Evolutionary conservation across 2,888 invertebrate species (phyloP).

Genomic region (Gymnocheta viridis): DNA sequence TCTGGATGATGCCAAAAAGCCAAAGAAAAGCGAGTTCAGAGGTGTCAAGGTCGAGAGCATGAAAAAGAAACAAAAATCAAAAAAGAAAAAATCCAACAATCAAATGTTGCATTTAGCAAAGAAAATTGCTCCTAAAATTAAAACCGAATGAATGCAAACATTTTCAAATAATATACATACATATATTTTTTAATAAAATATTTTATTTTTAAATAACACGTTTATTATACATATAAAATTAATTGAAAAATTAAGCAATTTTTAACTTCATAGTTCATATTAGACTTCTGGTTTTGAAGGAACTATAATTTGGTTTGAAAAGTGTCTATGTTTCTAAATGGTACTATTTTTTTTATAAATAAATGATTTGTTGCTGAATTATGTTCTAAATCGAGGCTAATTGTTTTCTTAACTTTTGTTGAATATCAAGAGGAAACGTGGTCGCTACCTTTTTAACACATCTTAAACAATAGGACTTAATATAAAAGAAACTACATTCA

Average conservation of each 20-base stretch:
- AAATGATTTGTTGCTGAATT: neutral
- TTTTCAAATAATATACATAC: neutral
- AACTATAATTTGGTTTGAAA: no score
- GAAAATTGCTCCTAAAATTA: conserved; percentile 79
- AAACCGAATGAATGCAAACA: conserved; percentile 25
- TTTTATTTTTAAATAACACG: neutral
- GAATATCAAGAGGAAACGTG: conserved; percentile 87
- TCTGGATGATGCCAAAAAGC: conserved; percentile 52
- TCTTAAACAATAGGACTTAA: conserved; percentile 87
- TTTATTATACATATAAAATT: no score
- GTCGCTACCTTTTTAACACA: conserved; percentile 86
- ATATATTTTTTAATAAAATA: neutral
- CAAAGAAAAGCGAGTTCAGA: conserved; percentile 78
- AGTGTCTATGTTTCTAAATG: no score
- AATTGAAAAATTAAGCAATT: no score
- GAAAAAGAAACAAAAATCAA: conserved; percentile 75
- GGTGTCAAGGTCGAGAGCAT: conserved; percentile 77
- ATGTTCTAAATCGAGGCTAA: conserved; percentile 61
- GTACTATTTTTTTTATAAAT: neutral
- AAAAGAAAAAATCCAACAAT: conserved; percentile 75
- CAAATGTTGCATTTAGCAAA: conserved; percentile 77
- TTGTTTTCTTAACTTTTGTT: conserved; percentile 84
- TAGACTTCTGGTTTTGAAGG: no score
- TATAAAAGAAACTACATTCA: conserved; percentile 91
- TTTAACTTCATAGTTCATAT: no score